A percentile compares a stretch with the other conserved stretches of the same genome.
These are phyloP conservation scores for Pogonomyrmex barbatus DNA, from an alignment of 1,140 invertebrate genomes.

Conservation along the genomic window DNA sequence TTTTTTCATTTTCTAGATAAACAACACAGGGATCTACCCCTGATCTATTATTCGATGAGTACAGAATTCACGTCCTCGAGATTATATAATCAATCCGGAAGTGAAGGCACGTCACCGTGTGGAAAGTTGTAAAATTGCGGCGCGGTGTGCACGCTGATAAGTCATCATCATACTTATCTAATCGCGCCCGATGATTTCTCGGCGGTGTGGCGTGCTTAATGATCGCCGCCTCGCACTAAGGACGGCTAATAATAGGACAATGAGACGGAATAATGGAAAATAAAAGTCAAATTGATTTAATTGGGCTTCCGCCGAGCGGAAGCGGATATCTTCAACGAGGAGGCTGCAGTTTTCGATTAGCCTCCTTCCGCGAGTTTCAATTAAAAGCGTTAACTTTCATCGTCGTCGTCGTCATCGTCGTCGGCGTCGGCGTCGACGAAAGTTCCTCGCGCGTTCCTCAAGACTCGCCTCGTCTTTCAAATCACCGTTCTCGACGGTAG, in stretches of 20 bases:
- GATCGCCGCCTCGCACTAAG: conserved; percentile 38
- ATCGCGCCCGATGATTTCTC: conserved; percentile 59
- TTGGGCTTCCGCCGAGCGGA: conserved; percentile 71
- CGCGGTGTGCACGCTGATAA: conserved; percentile 44
- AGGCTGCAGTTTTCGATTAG: conserved; percentile 66
- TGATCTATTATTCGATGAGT: not conserved
- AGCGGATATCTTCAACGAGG: conserved; percentile 68
- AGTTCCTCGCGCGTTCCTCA: not conserved
- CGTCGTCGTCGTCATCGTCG: not conserved
- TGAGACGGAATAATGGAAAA: conserved; percentile 43
- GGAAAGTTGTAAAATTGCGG: conserved; percentile 43
- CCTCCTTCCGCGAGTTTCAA: conserved; percentile 65
- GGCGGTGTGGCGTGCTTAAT: conserved; percentile 28
- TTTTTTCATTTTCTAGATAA: not conserved
- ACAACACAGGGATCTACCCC: not conserved
- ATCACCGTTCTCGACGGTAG: conserved; percentile 57
- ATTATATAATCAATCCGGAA: conserved; percentile 37
- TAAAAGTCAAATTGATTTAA: conserved; percentile 72
- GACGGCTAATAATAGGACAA: conserved; percentile 27
- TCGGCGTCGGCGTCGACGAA: too few species aligned
- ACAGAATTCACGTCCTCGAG: not conserved
- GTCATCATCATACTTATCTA: conserved; percentile 59
- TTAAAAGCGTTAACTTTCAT: conserved; percentile 72
- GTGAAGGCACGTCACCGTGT: conserved; percentile 17
- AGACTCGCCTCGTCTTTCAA: conserved; percentile 3